Evolutionary conservation across 2,797 vertebrate genomes (phyloP).

Genomic region (Selene dorsalis): DNA sequence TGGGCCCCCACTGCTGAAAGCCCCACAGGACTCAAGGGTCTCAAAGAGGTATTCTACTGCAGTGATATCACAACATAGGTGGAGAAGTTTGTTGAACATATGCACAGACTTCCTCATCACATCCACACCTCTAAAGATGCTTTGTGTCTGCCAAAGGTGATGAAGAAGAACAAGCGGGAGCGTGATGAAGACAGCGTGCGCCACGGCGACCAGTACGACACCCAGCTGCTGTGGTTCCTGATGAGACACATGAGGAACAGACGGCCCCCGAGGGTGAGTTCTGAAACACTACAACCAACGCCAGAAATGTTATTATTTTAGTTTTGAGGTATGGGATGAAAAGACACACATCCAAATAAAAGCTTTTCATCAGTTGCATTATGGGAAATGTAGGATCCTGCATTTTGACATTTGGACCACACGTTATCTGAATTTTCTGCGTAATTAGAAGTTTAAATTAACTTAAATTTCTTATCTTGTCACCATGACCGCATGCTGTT

Average conservation of each 20-base stretch:
- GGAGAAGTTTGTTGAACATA: not conserved
- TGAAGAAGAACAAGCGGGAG: conserved; percentile 98
- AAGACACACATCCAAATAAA: not conserved
- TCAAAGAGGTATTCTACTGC: conserved; percentile 87
- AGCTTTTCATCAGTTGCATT: not conserved
- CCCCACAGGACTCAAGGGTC: conserved; percentile 89
- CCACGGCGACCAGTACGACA: conserved; percentile 94
- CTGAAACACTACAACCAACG: not conserved
- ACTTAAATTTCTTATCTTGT: not conserved
- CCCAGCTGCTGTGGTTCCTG: conserved; percentile 97
- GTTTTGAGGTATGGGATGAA: not conserved
- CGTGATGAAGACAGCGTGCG: conserved; percentile 93
- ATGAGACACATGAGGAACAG: conserved; percentile 97
- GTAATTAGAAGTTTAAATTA: too few species aligned
- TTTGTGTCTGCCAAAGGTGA: conserved; percentile 83
- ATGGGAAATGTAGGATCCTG: not conserved
- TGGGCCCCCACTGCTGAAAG: conserved; percentile 94
- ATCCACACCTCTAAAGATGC: not conserved
- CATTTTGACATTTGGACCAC: not conserved
- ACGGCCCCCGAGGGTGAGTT: conserved; percentile 89
- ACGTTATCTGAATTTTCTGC: too few species aligned
- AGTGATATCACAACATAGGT: not conserved
- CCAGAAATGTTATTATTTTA: not conserved
- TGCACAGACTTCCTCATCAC: not conserved
- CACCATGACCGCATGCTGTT: not conserved